Evolutionary conservation across 2,113 vertebrate species (phyloP).

Genomic region (Muntiacus muntjak): DNA sequence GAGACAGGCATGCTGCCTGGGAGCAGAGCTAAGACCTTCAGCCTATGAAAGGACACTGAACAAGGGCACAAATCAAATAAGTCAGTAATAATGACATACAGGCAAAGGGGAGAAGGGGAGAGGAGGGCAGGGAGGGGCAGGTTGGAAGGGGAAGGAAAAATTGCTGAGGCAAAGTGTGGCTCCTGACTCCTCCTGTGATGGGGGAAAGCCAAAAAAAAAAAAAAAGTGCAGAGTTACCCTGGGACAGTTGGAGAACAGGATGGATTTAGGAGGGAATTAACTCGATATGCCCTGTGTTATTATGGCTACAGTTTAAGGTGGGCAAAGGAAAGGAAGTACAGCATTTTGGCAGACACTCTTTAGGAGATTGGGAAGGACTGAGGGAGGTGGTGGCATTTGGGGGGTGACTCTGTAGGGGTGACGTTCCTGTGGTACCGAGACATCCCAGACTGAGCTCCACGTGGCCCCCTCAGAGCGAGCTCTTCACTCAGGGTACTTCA

Average conservation of each 20-base stretch:
- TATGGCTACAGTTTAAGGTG: background rate
- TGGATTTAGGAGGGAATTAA: background rate
- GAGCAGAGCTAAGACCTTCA: background rate
- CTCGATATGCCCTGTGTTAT: background rate
- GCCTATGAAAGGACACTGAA: background rate
- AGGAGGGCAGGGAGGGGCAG: background rate
- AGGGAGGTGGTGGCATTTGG: background rate
- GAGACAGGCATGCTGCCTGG: background rate
- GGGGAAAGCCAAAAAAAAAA: background rate
- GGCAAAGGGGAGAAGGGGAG: background rate
- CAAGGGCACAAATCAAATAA: background rate
- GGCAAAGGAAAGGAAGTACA: background rate
- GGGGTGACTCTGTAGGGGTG: background rate
- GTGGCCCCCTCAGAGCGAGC: background rate
- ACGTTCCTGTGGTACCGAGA: background rate
- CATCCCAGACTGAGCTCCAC: background rate
- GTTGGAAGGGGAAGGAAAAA: background rate
- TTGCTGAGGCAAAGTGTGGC: background rate
- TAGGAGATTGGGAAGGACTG: background rate
- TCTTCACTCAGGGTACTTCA: background rate
- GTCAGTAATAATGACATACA: background rate
- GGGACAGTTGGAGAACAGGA: background rate
- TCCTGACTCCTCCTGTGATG: background rate
- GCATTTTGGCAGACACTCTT: background rate
- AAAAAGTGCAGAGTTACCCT: background rate